Base-by-base conservation (phyloP, 2,113 vertebrate genomes). In the Pseudolaguvia tuberculata region DNA sequence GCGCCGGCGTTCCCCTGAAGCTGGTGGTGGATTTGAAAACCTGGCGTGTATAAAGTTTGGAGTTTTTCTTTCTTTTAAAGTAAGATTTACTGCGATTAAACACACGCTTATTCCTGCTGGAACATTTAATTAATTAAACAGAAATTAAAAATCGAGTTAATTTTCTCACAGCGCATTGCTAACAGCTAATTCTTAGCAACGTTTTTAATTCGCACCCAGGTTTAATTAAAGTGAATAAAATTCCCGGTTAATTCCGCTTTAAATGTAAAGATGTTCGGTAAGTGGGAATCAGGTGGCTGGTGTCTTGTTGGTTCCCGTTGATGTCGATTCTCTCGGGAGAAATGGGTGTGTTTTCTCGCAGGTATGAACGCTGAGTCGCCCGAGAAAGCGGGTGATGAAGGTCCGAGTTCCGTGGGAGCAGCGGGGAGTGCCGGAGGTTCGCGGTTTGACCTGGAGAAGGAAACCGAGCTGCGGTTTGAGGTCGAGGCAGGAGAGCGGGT, bases 391-490 rank as follows among this genome's bases (percentile, higher is more conserved):
- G 84, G 66, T 23, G 94, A 96, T 75, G 93, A 94, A 65, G 87
- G 90, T 39, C 23, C 59, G 27, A 73, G 72, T 8, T 53, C 71
- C 25, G 84, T 76, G n/a, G 82, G 87, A 8, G 55, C 76, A 1
- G 4, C 83, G 2, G 88, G 86, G 1, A 84, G 82, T 29, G 76
- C 77, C 47, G 89, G 45, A 5, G 45, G 93, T 31, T 88, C 87
- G 18, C 94, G 95, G 69, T 97, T 93, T 78, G 96, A 98, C 79
- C 87, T 99, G 84, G 97, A 98, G 79, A 93, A 94, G 75, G 97
- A 98, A 89, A 98, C 95, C 0, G 97, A 99, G 83, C 92, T 99
- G 76, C 91, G 97, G 0, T 97, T 99, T 74, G 97, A 99, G 86
- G 95, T 98, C 83, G 97, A 98, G 78, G 87, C 95, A 0, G 93